Conservation (phyloP, 2,113 vertebrate species). For the Promerops cafer region DNA sequence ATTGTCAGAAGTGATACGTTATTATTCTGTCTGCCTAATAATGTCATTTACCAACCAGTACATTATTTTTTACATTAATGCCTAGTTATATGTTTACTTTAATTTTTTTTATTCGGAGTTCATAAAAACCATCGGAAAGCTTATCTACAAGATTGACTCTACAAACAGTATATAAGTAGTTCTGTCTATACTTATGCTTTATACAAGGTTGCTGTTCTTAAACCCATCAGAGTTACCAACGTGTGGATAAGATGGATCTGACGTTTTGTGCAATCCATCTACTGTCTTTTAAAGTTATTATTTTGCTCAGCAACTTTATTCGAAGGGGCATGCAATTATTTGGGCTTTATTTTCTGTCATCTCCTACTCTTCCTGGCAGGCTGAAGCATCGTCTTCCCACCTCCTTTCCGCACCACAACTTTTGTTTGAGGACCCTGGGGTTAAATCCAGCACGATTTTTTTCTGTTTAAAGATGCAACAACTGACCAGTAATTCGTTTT, state of each 20-base stretch:
- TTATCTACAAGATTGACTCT: slow-evolving; percentile 1
- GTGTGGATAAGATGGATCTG: background rate
- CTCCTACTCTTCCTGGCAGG: background rate
- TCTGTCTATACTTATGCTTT: background rate
- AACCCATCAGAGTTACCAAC: background rate
- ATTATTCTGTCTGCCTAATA: slow-evolving; percentile 61
- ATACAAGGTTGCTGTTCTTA: background rate
- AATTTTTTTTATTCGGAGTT: slow-evolving; percentile 39
- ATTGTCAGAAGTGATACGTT: slow-evolving; percentile 15
- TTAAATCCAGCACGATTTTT: slow-evolving; percentile 45
- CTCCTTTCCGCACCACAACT: background rate
- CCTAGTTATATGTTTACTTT: slow-evolving; percentile 51
- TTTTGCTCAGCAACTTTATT: slow-evolving; percentile 20
- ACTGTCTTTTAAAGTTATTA: background rate
- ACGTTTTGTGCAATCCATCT: background rate
- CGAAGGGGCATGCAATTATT: background rate
- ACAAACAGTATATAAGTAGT: background rate
- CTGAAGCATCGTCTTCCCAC: background rate
- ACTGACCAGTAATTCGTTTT: slow-evolving; percentile 68
- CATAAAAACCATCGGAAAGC: background rate
- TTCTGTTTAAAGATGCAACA: slow-evolving; percentile 43
- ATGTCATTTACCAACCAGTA: slow-evolving; percentile 61
- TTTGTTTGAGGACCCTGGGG: slow-evolving; percentile 41
- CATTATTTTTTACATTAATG: slow-evolving; percentile 48
- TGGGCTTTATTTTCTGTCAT: background rate